Conservation (phyloP, 2,797 vertebrate species). For the Pseudomugil gertrudae region DNA sequence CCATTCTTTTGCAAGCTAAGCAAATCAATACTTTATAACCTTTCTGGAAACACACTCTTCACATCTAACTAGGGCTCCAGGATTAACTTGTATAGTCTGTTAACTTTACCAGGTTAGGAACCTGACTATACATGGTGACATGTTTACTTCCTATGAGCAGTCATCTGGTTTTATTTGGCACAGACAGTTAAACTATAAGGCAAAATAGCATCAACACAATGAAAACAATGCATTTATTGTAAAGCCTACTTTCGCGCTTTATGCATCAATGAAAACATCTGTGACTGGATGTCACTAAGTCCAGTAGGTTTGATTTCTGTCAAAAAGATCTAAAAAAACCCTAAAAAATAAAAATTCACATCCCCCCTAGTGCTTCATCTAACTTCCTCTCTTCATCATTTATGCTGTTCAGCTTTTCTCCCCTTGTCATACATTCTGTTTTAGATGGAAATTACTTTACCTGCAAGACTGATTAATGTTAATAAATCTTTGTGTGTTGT, state of each 20-base stretch:
- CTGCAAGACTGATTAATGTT: no score
- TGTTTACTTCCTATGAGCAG: constrained; percentile 12
- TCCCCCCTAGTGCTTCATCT: no score
- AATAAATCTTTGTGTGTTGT: no score
- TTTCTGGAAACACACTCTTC: constrained; percentile 6
- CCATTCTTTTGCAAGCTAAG: constrained; percentile 5
- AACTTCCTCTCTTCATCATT: no score
- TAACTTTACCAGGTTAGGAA: constrained; percentile 1
- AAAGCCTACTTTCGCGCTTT: background rate
- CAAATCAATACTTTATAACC: constrained; percentile 21
- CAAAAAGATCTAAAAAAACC: no score
- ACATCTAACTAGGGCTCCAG: background rate
- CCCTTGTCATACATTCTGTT: no score
- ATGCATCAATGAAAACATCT: background rate
- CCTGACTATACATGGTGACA: background rate
- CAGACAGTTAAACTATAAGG: background rate
- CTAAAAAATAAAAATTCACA: no score
- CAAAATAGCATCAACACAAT: background rate
- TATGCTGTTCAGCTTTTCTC: no score
- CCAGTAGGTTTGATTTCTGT: no score
- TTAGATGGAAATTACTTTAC: no score
- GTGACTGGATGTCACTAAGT: no score
- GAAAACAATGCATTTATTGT: background rate
- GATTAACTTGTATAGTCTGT: constrained; percentile 2
- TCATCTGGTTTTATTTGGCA: background rate